Base-by-base conservation (phyloP, 1,140 invertebrate genomes). In the Drosophila bipectinata region DNA sequence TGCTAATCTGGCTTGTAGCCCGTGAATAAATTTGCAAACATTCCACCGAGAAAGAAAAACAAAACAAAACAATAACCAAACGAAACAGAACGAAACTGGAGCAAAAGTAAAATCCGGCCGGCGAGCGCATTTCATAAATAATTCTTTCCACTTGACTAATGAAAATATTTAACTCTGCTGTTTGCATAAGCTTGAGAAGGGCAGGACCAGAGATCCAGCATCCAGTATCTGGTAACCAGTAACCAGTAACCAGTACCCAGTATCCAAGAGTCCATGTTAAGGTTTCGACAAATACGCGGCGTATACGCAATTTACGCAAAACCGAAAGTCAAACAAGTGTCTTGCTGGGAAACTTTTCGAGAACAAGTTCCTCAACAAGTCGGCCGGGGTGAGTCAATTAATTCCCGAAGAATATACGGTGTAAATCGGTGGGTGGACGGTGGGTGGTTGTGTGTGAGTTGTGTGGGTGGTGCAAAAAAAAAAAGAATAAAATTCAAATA, bases 111-210 rank as follows among this genome's bases (percentile, higher is more conserved):
- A 74, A 45, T 73, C 48, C 67, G 69, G 56, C 51, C 55, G 34
- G 34, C 34, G 62, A 66, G 55, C 56, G 60, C 71, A 85, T 74
- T 83, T 72, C 82, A 87, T 79, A 82, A 87, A 79, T 79, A 77
- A 78, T 88, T 79, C 72, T 77, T 82, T 87, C 54, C 83, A 83
- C 76, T 83, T 77, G 79, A 82, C 78, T 88, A 88, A 82, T 82
- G 71, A 87, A 87, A 87, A 87, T 88, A 73, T 88, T 88, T 83
- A 71, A 77, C 74, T 77, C 73, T 61, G 59, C 60, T 56, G 69
- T 79, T 84, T 84, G 76, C 72, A 83, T 71, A 83, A 83, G 79
- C 52, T 58, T 18, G 32, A 64, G 60, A 18, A 9, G 34, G 57
- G 6, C 8, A 10, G 26, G 37, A 21, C 14, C 56, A 39, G 7